Conservation (phyloP, 2,888 invertebrate species). For the Ganaspis brasiliensis region DNA sequence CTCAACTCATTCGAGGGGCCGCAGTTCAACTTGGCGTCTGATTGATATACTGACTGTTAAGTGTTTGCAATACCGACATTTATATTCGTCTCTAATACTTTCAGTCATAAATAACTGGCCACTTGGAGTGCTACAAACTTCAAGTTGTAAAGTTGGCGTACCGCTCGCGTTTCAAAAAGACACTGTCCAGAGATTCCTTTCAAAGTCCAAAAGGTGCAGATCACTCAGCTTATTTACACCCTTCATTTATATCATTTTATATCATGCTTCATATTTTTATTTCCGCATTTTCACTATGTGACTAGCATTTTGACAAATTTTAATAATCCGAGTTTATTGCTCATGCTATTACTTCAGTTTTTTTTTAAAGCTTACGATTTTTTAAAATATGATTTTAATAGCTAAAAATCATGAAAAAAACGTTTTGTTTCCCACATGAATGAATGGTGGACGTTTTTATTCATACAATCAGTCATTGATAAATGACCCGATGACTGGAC, state of each 20-base stretch:
- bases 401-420: not conserved
- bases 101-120: slow-evolving; percentile 78
- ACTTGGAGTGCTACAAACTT: slow-evolving; percentile 65
- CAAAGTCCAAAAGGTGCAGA: slow-evolving; percentile 12
- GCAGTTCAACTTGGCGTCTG: slow-evolving; percentile 74
- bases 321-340: no score
- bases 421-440: slow-evolving; percentile 16
- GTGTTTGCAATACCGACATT: slow-evolving; percentile 80
- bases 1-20: slow-evolving; percentile 67
- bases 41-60: slow-evolving; percentile 81
- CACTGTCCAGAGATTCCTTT: slow-evolving; percentile 60
- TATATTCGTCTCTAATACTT: slow-evolving; percentile 79
- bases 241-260: no score
- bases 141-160: slow-evolving; percentile 43
- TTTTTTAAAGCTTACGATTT: no score
- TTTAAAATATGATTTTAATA: no score
- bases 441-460: slow-evolving; percentile 31
- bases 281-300: no score
- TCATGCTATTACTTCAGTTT: no score
- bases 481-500: slow-evolving; percentile 19
- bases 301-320: no score
- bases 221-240: not conserved
- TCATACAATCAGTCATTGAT: slow-evolving; percentile 36
- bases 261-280: no score
- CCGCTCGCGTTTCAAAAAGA: slow-evolving; percentile 50